These are phyloP conservation scores for Nomada ferruginata DNA, from an alignment of 2,888 invertebrate genomes.

Conservation along the genomic window DNA sequence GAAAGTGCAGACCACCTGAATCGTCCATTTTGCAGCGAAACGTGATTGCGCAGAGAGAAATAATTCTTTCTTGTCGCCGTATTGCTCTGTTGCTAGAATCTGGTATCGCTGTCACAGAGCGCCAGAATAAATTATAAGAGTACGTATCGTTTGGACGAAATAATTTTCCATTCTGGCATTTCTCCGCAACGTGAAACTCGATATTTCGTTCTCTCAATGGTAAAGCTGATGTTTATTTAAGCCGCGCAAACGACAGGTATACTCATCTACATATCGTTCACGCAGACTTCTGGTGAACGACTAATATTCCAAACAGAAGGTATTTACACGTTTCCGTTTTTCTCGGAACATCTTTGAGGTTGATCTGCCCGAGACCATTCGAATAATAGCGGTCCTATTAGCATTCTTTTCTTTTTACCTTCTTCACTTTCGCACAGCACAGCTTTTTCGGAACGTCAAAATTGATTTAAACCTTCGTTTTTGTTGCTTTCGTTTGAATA, in stretches of 20 bases:
- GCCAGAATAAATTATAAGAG: no score
- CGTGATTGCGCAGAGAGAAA: constrained; percentile 64
- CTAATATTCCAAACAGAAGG: constrained; percentile 55
- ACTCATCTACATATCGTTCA: constrained; percentile 26
- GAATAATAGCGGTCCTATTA: no score
- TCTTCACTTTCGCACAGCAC: no score
- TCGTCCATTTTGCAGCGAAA: constrained; percentile 67
- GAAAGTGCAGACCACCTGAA: constrained; percentile 33
- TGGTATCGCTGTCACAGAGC: background rate
- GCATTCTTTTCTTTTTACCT: no score
- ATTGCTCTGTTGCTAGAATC: constrained; percentile 46
- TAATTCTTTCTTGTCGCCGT: constrained; percentile 59
- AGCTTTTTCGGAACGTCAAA: no score
- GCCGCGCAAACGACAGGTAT: constrained; percentile 2
- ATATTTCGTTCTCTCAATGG: constrained; percentile 20
- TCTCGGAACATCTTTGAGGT: background rate
- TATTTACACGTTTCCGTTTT: constrained; percentile 46
- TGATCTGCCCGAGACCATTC: no score
- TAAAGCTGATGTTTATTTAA: constrained; percentile 30
- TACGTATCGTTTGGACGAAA: no score
- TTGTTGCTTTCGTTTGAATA: no score
- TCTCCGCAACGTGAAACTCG: constrained; percentile 13
- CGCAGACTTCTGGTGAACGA: constrained; percentile 31
- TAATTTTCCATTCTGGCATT: background rate
- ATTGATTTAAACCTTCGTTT: no score